Conservation (phyloP, 2,888 invertebrate species). For the Athetis lepigone region DNA sequence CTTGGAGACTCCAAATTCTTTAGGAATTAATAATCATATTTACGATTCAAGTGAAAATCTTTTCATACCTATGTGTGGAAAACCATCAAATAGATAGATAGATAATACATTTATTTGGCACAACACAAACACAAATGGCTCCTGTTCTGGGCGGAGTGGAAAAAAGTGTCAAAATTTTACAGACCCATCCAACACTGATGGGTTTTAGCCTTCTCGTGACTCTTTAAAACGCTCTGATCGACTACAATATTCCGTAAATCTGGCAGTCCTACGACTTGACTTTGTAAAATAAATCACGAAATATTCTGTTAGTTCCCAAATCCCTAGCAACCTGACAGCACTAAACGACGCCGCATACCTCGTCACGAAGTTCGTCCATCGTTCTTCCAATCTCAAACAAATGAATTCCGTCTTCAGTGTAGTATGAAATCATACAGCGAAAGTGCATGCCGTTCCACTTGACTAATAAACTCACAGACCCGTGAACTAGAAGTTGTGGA, state of each 20-base stretch:
- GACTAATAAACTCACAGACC: constrained; percentile 54
- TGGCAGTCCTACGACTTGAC: not conserved
- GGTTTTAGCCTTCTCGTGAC: no score
- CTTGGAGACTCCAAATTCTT: not conserved
- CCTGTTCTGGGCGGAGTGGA: no score
- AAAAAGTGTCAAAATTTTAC: no score
- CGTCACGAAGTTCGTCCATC: constrained; percentile 19
- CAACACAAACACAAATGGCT: no score
- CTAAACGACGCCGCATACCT: not conserved
- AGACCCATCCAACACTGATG: no score
- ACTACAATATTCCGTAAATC: no score
- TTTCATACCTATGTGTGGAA: no score
- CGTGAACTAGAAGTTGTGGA: constrained; percentile 19
- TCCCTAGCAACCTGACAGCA: not conserved
- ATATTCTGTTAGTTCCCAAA: constrained; percentile 13
- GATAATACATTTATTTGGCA: no score
- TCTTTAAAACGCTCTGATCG: no score
- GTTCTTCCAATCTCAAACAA: constrained; percentile 17
- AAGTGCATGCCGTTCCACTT: constrained; percentile 41
- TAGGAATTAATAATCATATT: not conserved
- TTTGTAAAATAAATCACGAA: not conserved
- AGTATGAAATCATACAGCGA: constrained; percentile 43
- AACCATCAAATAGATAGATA: no score
- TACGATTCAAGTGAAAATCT: not conserved
- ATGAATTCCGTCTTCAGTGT: constrained; percentile 32